Conservation (phyloP, 2,888 invertebrate genomes). For the Acleris laterana region DNA sequence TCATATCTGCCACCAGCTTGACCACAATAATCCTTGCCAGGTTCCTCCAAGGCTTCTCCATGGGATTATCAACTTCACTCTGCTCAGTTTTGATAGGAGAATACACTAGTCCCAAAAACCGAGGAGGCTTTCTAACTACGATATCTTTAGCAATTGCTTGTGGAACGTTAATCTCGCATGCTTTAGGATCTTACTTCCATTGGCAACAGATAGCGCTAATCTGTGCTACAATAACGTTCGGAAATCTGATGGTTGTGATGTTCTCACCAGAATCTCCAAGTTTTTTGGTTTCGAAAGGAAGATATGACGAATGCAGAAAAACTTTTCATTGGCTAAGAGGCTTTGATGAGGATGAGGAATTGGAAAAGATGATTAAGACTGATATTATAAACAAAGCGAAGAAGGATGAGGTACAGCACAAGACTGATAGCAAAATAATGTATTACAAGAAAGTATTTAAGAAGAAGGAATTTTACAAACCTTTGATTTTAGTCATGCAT, state of each 20-base stretch:
- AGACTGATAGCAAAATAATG: slow-evolving; percentile 8
- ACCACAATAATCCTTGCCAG: slow-evolving; percentile 41
- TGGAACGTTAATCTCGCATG: slow-evolving; percentile 82
- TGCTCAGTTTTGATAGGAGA: slow-evolving; percentile 75
- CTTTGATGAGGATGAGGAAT: slow-evolving; percentile 59
- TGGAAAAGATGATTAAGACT: slow-evolving; percentile 48
- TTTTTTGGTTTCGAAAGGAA: slow-evolving; percentile 80
- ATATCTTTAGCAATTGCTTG: slow-evolving; percentile 80
- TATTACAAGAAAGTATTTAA: slow-evolving; percentile 40
- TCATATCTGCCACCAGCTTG: slow-evolving; percentile 55
- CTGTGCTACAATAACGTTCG: slow-evolving; percentile 60
- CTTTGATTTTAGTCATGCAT: slow-evolving; percentile 50
- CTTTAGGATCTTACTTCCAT: slow-evolving; percentile 76
- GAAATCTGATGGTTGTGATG: slow-evolving; percentile 51
- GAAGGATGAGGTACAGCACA: slow-evolving; percentile 24
- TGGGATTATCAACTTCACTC: slow-evolving; percentile 70
- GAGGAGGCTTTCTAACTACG: slow-evolving; percentile 82
- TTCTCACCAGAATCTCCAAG: slow-evolving; percentile 81
- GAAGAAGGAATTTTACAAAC: slow-evolving; percentile 51
- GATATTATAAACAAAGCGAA: slow-evolving; percentile 35
- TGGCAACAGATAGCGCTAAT: slow-evolving; percentile 76
- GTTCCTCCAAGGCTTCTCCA: slow-evolving; percentile 61
- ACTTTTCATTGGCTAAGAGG: slow-evolving; percentile 79
- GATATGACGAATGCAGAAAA: slow-evolving; percentile 70
- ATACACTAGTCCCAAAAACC: slow-evolving; percentile 76